Evolutionary conservation across 2,888 invertebrate genomes (phyloP).

Genomic region (Patella ulyssiponensis): DNA sequence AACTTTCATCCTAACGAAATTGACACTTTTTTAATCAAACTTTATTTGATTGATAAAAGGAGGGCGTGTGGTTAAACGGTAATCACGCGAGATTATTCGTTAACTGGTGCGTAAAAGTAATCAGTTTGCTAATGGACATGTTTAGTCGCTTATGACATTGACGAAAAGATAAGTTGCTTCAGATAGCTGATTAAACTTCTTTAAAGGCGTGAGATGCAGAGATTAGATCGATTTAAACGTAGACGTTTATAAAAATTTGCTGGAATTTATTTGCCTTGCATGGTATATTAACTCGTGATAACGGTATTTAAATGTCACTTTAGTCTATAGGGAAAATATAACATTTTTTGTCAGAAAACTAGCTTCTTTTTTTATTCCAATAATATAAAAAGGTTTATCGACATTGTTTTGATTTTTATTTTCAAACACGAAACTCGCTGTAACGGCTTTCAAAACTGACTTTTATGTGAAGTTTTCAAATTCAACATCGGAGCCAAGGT

Average conservation of each 20-base stretch:
- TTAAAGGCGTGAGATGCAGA: not conserved
- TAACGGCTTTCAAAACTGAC: too few species aligned
- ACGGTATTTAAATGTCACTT: constrained; percentile 1
- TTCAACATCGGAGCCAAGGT: too few species aligned
- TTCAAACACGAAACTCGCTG: too few species aligned
- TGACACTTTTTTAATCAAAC: constrained; percentile 9
- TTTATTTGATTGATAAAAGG: constrained; percentile 9
- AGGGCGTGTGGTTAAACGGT: constrained; percentile 13
- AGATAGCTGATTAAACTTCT: constrained; percentile 6
- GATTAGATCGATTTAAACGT: constrained; percentile 8
- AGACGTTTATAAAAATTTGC: not conserved
- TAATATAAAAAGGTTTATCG: too few species aligned
- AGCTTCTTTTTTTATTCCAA: too few species aligned
- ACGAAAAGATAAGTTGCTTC: constrained; percentile 11
- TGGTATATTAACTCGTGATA: not conserved
- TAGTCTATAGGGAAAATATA: not conserved
- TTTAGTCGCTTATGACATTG: constrained; percentile 13
- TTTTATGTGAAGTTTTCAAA: too few species aligned
- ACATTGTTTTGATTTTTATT: too few species aligned
- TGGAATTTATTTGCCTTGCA: constrained; percentile 6
- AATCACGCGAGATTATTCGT: constrained; percentile 13
- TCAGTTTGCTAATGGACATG: constrained; percentile 11
- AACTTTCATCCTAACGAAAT: constrained; percentile 8
- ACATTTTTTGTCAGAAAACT: too few species aligned
- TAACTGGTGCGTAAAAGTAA: constrained; percentile 12